Percentiles rank a stretch among this genome's conserved stretches.
Evolutionary conservation across 1,140 invertebrate genomes (phyloP).

Genomic region (Myzus persicae): DNA sequence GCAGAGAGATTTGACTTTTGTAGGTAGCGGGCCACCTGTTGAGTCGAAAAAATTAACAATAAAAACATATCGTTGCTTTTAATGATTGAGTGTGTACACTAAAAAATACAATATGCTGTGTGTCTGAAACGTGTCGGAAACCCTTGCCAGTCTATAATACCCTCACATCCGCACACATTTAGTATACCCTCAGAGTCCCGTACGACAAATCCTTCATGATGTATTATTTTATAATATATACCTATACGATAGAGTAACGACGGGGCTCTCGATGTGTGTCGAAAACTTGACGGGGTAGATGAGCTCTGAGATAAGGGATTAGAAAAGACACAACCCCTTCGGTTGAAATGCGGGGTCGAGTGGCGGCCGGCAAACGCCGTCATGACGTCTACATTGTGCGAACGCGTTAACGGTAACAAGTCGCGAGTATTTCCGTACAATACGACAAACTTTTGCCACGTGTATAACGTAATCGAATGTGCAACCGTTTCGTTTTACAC

Average conservation of each 20-base stretch:
- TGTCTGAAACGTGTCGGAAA: too few relatives aligned
- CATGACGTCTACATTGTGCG: neutral
- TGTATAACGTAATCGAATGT: slow-evolving; percentile 39
- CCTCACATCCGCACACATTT: neutral
- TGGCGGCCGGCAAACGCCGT: neutral
- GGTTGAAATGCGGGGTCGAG: neutral
- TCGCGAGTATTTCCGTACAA: neutral
- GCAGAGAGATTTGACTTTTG: too few relatives aligned
- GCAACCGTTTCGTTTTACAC: slow-evolving; percentile 1
- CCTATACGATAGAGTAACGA: too few relatives aligned
- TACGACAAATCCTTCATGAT: neutral
- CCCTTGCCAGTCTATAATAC: too few relatives aligned
- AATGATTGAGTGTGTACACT: too few relatives aligned
- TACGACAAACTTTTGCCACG: slow-evolving; percentile 17
- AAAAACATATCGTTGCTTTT: too few relatives aligned
- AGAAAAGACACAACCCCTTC: slow-evolving; percentile 33
- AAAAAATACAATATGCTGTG: too few relatives aligned
- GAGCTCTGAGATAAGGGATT: slow-evolving; percentile 16
- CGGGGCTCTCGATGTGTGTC: neutral
- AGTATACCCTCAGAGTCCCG: neutral
- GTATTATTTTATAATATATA: neutral
- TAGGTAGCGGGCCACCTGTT: too few relatives aligned
- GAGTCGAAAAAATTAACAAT: too few relatives aligned
- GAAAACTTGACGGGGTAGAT: neutral
- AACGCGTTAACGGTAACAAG: neutral